Evolutionary conservation across 2,888 invertebrate species (phyloP).

Genomic region (Leucophora obtusa): DNA sequence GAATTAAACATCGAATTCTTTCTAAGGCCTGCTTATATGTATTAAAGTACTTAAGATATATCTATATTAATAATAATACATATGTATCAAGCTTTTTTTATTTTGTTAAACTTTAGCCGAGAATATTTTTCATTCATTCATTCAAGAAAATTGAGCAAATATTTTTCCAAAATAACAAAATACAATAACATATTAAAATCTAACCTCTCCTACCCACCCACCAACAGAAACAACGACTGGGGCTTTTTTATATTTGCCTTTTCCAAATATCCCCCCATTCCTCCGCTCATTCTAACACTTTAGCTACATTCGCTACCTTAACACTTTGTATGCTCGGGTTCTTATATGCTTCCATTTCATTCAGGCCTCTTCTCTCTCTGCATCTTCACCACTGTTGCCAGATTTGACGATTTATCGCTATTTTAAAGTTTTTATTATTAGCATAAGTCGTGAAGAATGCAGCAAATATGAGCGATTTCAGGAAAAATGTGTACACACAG

Average conservation of each 20-base stretch:
- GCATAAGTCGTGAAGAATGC: no score
- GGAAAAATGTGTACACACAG: no score
- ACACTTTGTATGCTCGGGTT: not conserved
- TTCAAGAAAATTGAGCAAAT: slow-evolving; percentile 62
- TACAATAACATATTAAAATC: slow-evolving; percentile 14
- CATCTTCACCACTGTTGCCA: not conserved
- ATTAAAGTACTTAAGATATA: slow-evolving; percentile 1
- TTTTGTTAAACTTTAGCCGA: slow-evolving; percentile 38
- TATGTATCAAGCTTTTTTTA: slow-evolving; percentile 38
- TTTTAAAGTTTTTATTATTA: no score
- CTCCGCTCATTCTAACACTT: not conserved
- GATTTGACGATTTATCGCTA: no score
- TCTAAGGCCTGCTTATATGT: not conserved
- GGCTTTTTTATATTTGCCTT: slow-evolving; percentile 11
- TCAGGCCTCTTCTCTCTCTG: slow-evolving; percentile 34
- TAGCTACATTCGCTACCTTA: not conserved
- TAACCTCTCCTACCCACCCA: slow-evolving; percentile 32
- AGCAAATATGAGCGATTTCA: no score
- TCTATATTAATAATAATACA: slow-evolving; percentile 9
- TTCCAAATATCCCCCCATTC: slow-evolving; percentile 1
- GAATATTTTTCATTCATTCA: slow-evolving; percentile 57
- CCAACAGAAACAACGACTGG: slow-evolving; percentile 8
- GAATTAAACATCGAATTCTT: not conserved
- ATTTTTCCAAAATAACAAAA: slow-evolving; percentile 46
- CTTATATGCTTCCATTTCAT: slow-evolving; percentile 19